Evolutionary conservation across 1,140 invertebrate species (phyloP).

Genomic region (Bombus consobrinus): DNA sequence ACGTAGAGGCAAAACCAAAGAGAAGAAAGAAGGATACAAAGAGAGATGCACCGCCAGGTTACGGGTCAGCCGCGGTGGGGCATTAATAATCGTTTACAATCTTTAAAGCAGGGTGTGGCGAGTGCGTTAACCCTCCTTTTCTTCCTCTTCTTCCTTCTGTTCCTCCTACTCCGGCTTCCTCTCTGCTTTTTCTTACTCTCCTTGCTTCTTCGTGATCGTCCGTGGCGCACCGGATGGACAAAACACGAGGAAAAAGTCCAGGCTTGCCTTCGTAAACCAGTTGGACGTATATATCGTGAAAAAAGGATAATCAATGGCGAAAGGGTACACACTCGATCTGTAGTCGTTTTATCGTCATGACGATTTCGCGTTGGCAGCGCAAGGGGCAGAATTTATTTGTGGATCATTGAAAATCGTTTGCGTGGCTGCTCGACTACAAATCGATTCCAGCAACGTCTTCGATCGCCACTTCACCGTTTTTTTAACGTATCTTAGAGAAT

Average conservation of each 20-base stretch:
- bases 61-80: slow-evolving; percentile 73
- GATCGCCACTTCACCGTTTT: background rate
- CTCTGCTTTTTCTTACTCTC: slow-evolving; percentile 43
- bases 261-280: slow-evolving; percentile 54
- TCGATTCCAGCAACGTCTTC: background rate
- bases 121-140: slow-evolving; percentile 66
- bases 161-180: slow-evolving; percentile 25
- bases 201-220: slow-evolving; percentile 35
- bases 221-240: slow-evolving; percentile 14
- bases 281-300: slow-evolving; percentile 43
- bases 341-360: slow-evolving; percentile 33
- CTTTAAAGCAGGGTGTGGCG: slow-evolving; percentile 75
- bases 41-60: slow-evolving; percentile 62
- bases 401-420: slow-evolving; percentile 12
- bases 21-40: slow-evolving; percentile 18
- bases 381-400: background rate
- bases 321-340: slow-evolving; percentile 18
- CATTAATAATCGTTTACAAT: slow-evolving; percentile 81
- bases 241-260: slow-evolving; percentile 50
- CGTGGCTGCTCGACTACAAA: background rate
- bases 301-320: slow-evolving; percentile 40
- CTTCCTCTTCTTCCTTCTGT: slow-evolving; percentile 41
- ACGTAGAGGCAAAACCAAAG: background rate
- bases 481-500: background rate
- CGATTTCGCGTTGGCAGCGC: background rate